Evolutionary conservation across 2,113 vertebrate genomes (phyloP), one percentile per base, ranked within the genome.

Genomic region (Tamias sibiricus): DNA sequence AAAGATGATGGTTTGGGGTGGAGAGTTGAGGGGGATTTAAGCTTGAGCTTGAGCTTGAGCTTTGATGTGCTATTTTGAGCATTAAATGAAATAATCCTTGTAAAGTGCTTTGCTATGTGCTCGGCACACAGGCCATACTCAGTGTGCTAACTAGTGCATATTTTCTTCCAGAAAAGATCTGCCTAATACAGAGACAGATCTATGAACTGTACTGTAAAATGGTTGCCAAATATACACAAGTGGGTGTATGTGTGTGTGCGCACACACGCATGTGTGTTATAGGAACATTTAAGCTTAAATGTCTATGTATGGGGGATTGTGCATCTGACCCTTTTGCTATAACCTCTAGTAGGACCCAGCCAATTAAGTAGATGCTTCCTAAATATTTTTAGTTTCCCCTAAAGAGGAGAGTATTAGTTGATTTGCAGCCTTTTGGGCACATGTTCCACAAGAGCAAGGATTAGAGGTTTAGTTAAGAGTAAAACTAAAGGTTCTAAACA

Each of bases 31-130:
- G 68, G 30, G 12, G 54, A 26, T 13, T 87, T 68, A 37, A 86
- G 32, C 42, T 69, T 62, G 54, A 72, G 66, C 54, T 57, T 54
- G 54, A 20, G 54, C 54, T 57, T 57, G 54, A 57, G 54, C 54
- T 90, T 80, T 92, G 69, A 75, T 44, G 19, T 79, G 44, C n/a
- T 81, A 75, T 83, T 74, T 75, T 85, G 64, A 87, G 42, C 59
- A 85, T 59, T 72, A 80, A 92, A 69, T 90, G 71, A 84, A 90
- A 82, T 91, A 95, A 92, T 95, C 81, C 40, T 91, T 90, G 2
- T 62, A 85, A 94, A 92, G 59, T 47, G 2, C 42, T 93, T 92
- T 75, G 37, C 75, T 92, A 30, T 22, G 32, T 90, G 81, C 62
- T 88, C 49, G 62, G 85, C 85, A 84, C 71, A 77, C 42, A 47